Percentiles rank a stretch among this genome's conserved stretches.
These are phyloP conservation scores for Chionoecetes opilio DNA, from an alignment of 1,140 invertebrate species.

Conservation along the genomic window DNA sequence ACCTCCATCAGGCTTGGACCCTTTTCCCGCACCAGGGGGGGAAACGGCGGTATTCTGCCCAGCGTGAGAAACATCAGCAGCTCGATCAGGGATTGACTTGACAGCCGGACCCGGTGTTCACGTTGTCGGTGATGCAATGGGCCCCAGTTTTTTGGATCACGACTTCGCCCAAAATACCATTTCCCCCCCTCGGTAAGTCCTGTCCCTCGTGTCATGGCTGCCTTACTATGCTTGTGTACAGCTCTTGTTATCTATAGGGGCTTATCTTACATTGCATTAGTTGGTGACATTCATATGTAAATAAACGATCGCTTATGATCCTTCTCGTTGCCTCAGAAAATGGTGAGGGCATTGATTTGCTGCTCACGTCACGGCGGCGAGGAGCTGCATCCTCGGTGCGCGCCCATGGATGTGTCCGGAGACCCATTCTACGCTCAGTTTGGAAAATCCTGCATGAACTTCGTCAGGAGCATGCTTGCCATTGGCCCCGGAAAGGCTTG, in stretches of 20 bases:
- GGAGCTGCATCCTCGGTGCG: constrained; percentile 85
- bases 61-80: constrained; percentile 88
- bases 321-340: constrained; percentile 69
- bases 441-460: constrained; percentile 83
- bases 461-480: constrained; percentile 83
- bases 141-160: constrained; percentile 94
- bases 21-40: constrained; percentile 86
- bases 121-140: constrained; percentile 92
- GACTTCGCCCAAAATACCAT: constrained; percentile 89
- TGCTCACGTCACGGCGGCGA: constrained; percentile 76
- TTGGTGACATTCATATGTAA: too few relatives aligned
- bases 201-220: background rate
- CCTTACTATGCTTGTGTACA: too few relatives aligned
- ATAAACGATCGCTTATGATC: too few relatives aligned
- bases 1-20: constrained; percentile 84
- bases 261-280: too few relatives aligned
- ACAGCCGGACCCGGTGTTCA: constrained; percentile 88
- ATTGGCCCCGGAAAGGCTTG: constrained; percentile 82
- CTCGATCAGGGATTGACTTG: constrained; percentile 88
- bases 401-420: constrained; percentile 85
- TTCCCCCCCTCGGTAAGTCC: constrained; percentile 88
- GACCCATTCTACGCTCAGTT: constrained; percentile 84
- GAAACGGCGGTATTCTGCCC: constrained; percentile 87
- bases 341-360: constrained; percentile 82
- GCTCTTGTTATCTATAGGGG: too few relatives aligned